Percentiles rank a stretch among this genome's conserved stretches.
Conservation (phyloP, 2,113 vertebrate genomes). For the Genyomyrus donnyi region DNA sequence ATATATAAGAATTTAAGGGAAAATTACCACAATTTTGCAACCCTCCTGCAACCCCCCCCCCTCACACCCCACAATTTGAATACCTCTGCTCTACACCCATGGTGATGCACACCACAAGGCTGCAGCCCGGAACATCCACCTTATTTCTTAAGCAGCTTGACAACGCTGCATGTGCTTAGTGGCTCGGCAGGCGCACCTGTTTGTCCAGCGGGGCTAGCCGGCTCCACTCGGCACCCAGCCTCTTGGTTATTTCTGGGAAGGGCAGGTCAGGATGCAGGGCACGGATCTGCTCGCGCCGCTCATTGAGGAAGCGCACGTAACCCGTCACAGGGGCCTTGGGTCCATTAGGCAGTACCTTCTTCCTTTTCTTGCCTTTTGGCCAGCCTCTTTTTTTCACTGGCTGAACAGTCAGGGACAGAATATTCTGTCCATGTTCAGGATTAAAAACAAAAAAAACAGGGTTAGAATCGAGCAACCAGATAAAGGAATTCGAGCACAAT, state of each 20-base stretch:
- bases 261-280: slow-evolving; percentile 83
- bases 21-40: no score
- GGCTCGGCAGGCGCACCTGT: slow-evolving; percentile 54
- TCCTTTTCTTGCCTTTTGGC: slow-evolving; percentile 97
- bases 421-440: slow-evolving; percentile 20
- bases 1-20: no score
- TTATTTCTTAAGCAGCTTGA: not conserved
- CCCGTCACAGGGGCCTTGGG: slow-evolving; percentile 94
- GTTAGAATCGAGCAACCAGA: not conserved
- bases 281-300: slow-evolving; percentile 85
- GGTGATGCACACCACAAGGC: not conserved
- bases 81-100: not conserved
- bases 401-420: slow-evolving; percentile 44
- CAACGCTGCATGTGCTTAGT: not conserved
- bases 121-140: not conserved
- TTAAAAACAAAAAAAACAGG: not conserved
- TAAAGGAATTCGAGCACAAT: not conserved
- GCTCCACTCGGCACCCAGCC: slow-evolving; percentile 92
- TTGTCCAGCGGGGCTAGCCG: slow-evolving; percentile 80
- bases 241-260: slow-evolving; percentile 95
- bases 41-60: not conserved
- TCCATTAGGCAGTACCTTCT: slow-evolving; percentile 92
- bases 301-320: slow-evolving; percentile 89
- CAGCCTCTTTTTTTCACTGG: slow-evolving; percentile 92
- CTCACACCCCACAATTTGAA: not conserved